These are phyloP conservation scores for Nomia melanderi DNA, from an alignment of 1,140 invertebrate species.

Conservation along the genomic window DNA sequence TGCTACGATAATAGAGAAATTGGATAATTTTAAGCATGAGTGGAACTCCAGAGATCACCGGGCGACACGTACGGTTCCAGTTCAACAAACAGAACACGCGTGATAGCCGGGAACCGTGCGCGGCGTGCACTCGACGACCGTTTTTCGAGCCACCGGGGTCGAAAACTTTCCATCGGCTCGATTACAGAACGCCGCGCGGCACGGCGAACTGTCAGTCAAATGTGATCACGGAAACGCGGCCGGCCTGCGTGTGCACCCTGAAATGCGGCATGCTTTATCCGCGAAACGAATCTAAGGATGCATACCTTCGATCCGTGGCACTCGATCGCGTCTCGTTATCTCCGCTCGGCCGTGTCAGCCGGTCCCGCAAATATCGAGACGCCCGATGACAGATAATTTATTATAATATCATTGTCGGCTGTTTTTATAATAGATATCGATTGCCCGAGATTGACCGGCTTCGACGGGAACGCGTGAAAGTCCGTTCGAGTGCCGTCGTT, in stretches of 20 bases:
- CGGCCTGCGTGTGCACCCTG: too few relatives aligned
- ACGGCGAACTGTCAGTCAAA: conserved; percentile 15
- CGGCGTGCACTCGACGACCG: conserved; percentile 10
- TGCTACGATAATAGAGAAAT: conserved; percentile 48
- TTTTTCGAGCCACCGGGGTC: neutral
- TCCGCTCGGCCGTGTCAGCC: too few relatives aligned
- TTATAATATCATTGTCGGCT: neutral
- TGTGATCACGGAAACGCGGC: neutral
- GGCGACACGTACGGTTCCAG: conserved; percentile 44
- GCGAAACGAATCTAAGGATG: neutral
- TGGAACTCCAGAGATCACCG: conserved; percentile 44
- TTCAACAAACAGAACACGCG: conserved; percentile 34
- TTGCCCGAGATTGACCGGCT: too few relatives aligned
- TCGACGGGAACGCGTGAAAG: too few relatives aligned
- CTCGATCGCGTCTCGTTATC: neutral
- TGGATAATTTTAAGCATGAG: conserved; percentile 55
- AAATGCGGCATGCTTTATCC: neutral
- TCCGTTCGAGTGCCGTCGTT: too few relatives aligned
- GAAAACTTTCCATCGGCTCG: conserved; percentile 11
- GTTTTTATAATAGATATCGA: too few relatives aligned
- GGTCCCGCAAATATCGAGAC: neutral
- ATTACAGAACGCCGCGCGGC: neutral
- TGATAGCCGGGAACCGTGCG: neutral
- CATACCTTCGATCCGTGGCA: neutral
- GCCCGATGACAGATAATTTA: neutral